Conservation (phyloP, 2,113 vertebrate genomes). For the Uropsilus gracilis region DNA sequence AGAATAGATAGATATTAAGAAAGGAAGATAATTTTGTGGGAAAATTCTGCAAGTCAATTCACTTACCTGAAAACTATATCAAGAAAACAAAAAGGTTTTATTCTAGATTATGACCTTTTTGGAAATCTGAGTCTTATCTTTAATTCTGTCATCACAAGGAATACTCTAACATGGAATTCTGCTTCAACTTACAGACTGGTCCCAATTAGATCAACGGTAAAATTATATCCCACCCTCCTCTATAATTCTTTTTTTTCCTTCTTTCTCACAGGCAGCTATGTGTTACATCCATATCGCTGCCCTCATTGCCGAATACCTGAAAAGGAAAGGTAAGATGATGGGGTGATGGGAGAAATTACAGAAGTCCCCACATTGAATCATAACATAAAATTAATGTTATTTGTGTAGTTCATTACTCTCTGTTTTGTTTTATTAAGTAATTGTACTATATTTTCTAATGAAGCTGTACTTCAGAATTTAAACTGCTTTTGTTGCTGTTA, state of each 20-base stretch:
- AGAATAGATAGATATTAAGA: background rate
- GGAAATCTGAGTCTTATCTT: background rate
- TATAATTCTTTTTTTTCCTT: background rate
- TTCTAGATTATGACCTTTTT: background rate
- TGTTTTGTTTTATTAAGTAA: slow-evolving; percentile 53
- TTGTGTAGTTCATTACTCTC: background rate
- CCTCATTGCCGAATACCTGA: slow-evolving; percentile 97
- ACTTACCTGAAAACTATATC: background rate
- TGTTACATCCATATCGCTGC: slow-evolving; percentile 99
- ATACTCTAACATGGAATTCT: background rate
- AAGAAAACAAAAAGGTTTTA: background rate
- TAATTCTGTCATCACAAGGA: background rate
- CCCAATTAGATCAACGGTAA: background rate
- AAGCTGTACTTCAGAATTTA: background rate
- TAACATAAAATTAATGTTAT: background rate
- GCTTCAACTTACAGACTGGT: background rate
- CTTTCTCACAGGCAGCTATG: slow-evolving; percentile 93
- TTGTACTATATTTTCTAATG: slow-evolving; percentile 15
- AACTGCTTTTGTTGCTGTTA: background rate
- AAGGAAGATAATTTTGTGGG: background rate
- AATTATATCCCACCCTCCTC: background rate
- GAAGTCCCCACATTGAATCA: background rate
- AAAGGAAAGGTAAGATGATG: slow-evolving; percentile 93
- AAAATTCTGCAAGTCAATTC: background rate
- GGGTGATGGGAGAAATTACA: background rate